Evolutionary conservation across 1,140 invertebrate species (phyloP).

Genomic region (Drosophila nigrodunni): DNA sequence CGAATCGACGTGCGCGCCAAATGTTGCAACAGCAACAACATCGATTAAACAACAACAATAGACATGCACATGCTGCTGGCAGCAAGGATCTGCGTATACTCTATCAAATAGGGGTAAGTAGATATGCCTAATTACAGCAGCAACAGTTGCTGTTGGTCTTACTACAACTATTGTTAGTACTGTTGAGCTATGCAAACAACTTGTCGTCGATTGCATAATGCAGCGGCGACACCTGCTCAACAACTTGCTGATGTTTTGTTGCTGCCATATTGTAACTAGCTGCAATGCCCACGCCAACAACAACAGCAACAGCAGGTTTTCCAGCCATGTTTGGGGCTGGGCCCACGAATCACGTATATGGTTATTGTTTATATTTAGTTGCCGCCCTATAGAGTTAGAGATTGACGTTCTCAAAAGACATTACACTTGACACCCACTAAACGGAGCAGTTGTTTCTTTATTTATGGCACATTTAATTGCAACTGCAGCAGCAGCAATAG

Average conservation of each 20-base stretch:
- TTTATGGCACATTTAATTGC: slow-evolving; percentile 77
- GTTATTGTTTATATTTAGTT: slow-evolving; percentile 70
- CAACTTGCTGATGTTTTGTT: slow-evolving; percentile 36
- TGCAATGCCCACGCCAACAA: slow-evolving; percentile 63
- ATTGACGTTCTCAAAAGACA: slow-evolving; percentile 38
- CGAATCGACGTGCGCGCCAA: slow-evolving; percentile 64
- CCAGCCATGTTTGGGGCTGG: slow-evolving; percentile 58
- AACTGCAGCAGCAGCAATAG: slow-evolving; percentile 39
- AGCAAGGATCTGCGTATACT: slow-evolving; percentile 74
- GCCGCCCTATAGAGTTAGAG: slow-evolving; percentile 69
- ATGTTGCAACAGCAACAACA: slow-evolving; percentile 71
- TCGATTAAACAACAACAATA: slow-evolving; percentile 48
- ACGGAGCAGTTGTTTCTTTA: slow-evolving; percentile 40
- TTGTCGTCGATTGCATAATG: slow-evolving; percentile 74
- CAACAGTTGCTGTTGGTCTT: slow-evolving; percentile 34
- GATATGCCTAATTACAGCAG: slow-evolving; percentile 48
- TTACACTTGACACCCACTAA: slow-evolving; percentile 82
- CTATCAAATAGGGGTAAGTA: slow-evolving; percentile 84
- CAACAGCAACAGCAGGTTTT: slow-evolving; percentile 60
- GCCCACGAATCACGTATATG: slow-evolving; percentile 41
- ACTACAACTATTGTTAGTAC: background rate
- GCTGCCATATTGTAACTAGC: slow-evolving; percentile 69
- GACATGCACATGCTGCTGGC: slow-evolving; percentile 39
- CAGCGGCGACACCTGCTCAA: slow-evolving; percentile 73
- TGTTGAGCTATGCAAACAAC: slow-evolving; percentile 72